phyloP scores from a whole-genome alignment of 2,797 vertebrate species.

The Podargus strigoides region DNA sequence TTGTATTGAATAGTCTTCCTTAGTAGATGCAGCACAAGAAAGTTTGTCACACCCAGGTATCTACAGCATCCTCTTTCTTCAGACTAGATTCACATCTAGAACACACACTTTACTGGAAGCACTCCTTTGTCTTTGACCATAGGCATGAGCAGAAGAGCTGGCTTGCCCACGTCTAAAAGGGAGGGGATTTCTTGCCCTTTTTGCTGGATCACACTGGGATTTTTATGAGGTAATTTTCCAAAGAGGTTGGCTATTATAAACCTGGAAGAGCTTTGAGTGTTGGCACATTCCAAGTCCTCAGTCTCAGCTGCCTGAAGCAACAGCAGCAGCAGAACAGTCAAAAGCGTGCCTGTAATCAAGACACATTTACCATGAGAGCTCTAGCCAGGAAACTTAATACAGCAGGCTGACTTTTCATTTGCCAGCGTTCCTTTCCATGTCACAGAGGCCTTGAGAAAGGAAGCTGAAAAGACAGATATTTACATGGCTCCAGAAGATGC shows the following conservation, averaged over 20 bases:
- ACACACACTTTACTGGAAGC: neutral
- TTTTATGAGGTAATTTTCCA: slow-evolving; percentile 51
- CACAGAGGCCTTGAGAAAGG: slow-evolving; percentile 24
- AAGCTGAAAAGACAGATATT: slow-evolving; percentile 28
- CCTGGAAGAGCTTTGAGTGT: slow-evolving; percentile 12
- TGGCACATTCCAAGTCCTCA: neutral
- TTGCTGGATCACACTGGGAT: neutral
- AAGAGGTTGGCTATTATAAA: slow-evolving; percentile 23
- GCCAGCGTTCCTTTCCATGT: slow-evolving; percentile 3
- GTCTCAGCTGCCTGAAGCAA: slow-evolving; percentile 25
- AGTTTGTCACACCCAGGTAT: neutral
- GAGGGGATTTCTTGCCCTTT: neutral
- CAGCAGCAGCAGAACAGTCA: slow-evolving; percentile 12
- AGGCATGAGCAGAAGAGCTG: neutral
- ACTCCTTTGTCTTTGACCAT: neutral
- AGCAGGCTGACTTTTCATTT: slow-evolving; percentile 16
- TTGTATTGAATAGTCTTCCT: neutral
- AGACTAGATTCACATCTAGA: neutral
- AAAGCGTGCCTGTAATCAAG: slow-evolving; percentile 43
- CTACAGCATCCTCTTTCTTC: neutral
- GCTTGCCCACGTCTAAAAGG: neutral
- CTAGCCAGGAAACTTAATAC: slow-evolving; percentile 42
- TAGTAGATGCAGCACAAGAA: neutral
- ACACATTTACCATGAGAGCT: neutral
- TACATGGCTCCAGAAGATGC: neutral